Evolutionary conservation across 2,113 vertebrate genomes (phyloP), one percentile per base, ranked within the genome.

Genomic region (Marmota monax): DNA sequence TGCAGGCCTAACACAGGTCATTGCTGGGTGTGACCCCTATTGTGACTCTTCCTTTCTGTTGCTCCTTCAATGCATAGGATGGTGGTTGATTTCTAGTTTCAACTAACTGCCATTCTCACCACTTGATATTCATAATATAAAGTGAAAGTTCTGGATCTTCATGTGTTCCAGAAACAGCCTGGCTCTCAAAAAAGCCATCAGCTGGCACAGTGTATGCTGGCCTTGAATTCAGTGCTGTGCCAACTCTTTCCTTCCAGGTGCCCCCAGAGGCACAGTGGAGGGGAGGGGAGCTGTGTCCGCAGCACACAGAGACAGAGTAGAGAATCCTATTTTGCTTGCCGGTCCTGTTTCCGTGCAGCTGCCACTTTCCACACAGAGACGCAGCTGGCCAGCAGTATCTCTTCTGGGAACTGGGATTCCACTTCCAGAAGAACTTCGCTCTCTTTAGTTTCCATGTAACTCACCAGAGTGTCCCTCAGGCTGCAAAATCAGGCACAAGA

Each of bases 311-410:
- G 48, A 48, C 11, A 14, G 51, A 0, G 42, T 0, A 8, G 23
- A 61, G 18, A 58, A 20, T 2, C 53, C 94, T 96, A 84, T 58
- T 76, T 32, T 4, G 34, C 78, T 13, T 97, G 97, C 0, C 97
- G 98, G 45, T 99, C 98, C 45, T 98, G 96, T 76, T 98, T 99
- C 97, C 99, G 98, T 34, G 42, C 1, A 2, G 99, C 98, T 0
- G 99, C 99, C 2, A 98, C 98, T 97, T 98, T 99, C 99, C 99
- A 99, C 0, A 99, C 98, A 4, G 98, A 98, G 0, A 98, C 77
- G 2, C 98, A 99, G 0, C 98, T 99, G 8, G 98, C 98, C 79
- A 99, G 97, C 2, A 61, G 87, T 83, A 99, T 99, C 83, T 98
- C 85, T 0, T 98, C 96, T 0, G 99, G 99, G 97, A 99, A 99